phyloP scores from a whole-genome alignment of 1,140 invertebrate genomes.

The Scaptomyza montana region DNA sequence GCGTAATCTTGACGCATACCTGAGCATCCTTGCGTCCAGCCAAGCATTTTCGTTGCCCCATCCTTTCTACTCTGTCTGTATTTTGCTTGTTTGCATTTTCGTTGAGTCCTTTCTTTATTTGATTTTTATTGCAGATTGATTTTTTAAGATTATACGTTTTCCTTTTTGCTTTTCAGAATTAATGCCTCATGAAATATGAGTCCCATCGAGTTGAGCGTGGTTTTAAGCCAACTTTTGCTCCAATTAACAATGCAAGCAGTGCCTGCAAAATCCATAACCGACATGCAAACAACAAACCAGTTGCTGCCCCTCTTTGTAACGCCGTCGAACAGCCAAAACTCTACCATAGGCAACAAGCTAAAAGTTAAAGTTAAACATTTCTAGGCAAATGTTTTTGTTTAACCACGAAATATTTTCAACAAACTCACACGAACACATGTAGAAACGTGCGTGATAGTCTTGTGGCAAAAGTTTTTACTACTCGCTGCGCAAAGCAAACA shows the following conservation, averaged over 20 bases:
- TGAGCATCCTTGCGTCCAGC: slow-evolving; percentile 45
- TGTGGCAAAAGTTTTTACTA: slow-evolving; percentile 66
- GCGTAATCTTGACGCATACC: slow-evolving; percentile 77
- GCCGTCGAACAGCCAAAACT: slow-evolving; percentile 4
- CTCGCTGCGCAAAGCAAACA: slow-evolving; percentile 61
- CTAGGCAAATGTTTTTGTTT: slow-evolving; percentile 78
- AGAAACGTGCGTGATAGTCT: slow-evolving; percentile 47
- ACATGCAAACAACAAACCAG: slow-evolving; percentile 49
- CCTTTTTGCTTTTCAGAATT: slow-evolving; percentile 58
- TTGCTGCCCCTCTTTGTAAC: not conserved
- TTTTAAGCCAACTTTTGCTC: slow-evolving; percentile 48
- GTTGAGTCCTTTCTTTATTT: slow-evolving; percentile 69
- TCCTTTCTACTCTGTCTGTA: not conserved
- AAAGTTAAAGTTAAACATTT: slow-evolving; percentile 78
- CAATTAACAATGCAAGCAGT: slow-evolving; percentile 56
- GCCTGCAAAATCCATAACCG: slow-evolving; percentile 26
- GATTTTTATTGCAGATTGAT: slow-evolving; percentile 82
- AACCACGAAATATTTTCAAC: slow-evolving; percentile 74
- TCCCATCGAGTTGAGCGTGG: slow-evolving; percentile 16
- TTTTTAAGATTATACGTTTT: slow-evolving; percentile 69
- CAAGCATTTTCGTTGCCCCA: slow-evolving; percentile 39
- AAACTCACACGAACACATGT: slow-evolving; percentile 22
- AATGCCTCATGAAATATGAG: slow-evolving; percentile 36
- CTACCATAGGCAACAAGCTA: slow-evolving; percentile 46
- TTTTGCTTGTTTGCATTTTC: slow-evolving; percentile 45